Base-by-base conservation (phyloP, 2,888 invertebrate genomes). In the Volucella bombylans region DNA sequence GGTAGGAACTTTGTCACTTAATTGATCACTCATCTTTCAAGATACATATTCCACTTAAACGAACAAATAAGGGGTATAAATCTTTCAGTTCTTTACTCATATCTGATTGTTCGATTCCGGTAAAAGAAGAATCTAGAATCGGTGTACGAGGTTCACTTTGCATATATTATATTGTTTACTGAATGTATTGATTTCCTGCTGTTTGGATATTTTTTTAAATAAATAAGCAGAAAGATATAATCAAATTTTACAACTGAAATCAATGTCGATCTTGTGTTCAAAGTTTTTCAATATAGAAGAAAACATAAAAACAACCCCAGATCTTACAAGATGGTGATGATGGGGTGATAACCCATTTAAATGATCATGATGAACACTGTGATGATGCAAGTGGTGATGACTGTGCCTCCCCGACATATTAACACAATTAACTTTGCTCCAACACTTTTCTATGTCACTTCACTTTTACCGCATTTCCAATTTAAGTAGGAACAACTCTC, bases 381-480 rank as follows among this genome's bases (percentile, higher is more conserved):
- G 88, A 78, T 88, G 85, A 61, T 89, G 89, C 87, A 91, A 90
- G 59, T 90, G 90, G 87, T 89, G 91, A 86, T 90, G 90, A 87
- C 86, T 87, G 54, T 88, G 87, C 64, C 86, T 64, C 64, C 83
- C 64, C 50, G 85, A 87, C 86, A 91, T 89, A 81, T 89, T 65
- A 18, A 64, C 64, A 74, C 47, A 39, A 15, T 15, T 47, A 3
- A 10, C 45, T n/a, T 38, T 39, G 49, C 52, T 11, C 1, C 14
- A 23, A 38, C 43, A 69, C 11, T 43, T 9, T 23, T 41, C 43
- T 43, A 41, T 86, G 45, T 65, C 88, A 77, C 90, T 90, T 90
- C 54, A 73, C 88, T 68, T 50, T 4, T 52, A 65, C 61, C 47
- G 8, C 49, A 38, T 45, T 39, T 39, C 3, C 14, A 31, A 1